Base-by-base conservation (phyloP, 2,888 invertebrate genomes). In the Sphaerophoria rueppellii region DNA sequence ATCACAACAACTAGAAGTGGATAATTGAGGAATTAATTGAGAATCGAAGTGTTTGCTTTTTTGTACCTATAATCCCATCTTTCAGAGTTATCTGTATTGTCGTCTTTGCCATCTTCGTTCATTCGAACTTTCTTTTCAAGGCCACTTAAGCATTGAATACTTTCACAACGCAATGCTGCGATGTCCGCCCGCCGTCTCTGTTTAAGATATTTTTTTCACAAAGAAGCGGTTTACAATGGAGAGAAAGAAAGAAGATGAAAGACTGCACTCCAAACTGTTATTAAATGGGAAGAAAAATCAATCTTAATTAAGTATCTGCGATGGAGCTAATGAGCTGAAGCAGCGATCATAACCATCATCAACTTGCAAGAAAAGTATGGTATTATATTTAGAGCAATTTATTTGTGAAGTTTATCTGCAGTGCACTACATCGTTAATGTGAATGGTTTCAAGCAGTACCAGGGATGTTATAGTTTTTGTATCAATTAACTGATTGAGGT, bases 51-150 rank as follows among this genome's bases (percentile, higher is more conserved):
- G 57, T n/a, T 65, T 67, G 12, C n/a, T 34, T 11, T 50, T 16
- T 58, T 6, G 32, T n/a, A n/a, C 11, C 60, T 43, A 6, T 65
- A 6, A 2, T 40, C 40, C 9, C 40, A 7, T 40, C 40, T 40
- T 43, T 43, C 43, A 5, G 40, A 9, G 50, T 54, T 16, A 9
- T 34, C 9, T 40, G n/a, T 50, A 6, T 40, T 61, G 35, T 9
- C 58, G n/a, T 4, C 4, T 9, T 9, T 24, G 24, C 9, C 57
- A 32, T 79, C 67, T 82, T 67, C 82, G 14, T 14, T 7, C 2
- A 40, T 65, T 70, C 78, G 60, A 74, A 83, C 82, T 83, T 83
- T 83, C 82, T 72, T 82, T 83, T 83, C 82, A 83, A 83, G 82
- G 82, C 82, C 79, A 79, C 79, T 79, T 79, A 71, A 58, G 67